Evolutionary conservation across 2,888 invertebrate species (phyloP).

Genomic region (Rhaphigaster nebulosa): DNA sequence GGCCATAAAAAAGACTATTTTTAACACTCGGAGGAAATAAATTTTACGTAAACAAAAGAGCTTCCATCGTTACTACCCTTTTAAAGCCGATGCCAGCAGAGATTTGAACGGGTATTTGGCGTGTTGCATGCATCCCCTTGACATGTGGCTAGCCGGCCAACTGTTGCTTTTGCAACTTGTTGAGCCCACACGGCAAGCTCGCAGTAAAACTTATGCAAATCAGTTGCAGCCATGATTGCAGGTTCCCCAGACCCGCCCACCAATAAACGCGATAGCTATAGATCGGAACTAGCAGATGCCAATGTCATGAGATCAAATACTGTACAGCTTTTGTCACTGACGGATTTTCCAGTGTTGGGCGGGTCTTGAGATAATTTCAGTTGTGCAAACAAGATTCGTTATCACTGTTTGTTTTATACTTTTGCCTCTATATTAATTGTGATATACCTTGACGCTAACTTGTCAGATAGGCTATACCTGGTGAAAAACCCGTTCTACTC

Average conservation of each 20-base stretch:
- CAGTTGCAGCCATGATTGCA: conserved; percentile 39
- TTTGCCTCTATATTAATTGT: background rate
- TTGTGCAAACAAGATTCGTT: conserved; percentile 28
- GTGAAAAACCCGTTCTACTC: background rate
- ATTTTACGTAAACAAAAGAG: background rate
- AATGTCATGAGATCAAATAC: background rate
- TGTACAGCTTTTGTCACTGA: background rate
- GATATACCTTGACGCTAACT: background rate
- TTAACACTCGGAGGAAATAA: conserved; percentile 18
- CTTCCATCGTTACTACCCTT: background rate
- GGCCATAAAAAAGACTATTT: conserved; percentile 9
- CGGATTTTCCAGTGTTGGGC: background rate
- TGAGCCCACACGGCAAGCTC: conserved; percentile 26
- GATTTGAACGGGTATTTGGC: background rate
- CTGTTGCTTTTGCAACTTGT: conserved; percentile 44
- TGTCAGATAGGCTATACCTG: background rate
- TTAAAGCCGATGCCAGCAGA: background rate
- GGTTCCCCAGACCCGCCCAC: background rate
- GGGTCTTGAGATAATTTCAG: background rate
- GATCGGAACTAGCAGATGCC: background rate
- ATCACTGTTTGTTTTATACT: background rate
- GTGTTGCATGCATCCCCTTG: conserved; percentile 10
- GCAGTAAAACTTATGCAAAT: conserved; percentile 28
- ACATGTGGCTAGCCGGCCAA: conserved; percentile 24
- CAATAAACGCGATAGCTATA: background rate